These are phyloP conservation scores for Talpa occidentalis DNA, from an alignment of 2,113 vertebrate species.

Conservation along the genomic window DNA sequence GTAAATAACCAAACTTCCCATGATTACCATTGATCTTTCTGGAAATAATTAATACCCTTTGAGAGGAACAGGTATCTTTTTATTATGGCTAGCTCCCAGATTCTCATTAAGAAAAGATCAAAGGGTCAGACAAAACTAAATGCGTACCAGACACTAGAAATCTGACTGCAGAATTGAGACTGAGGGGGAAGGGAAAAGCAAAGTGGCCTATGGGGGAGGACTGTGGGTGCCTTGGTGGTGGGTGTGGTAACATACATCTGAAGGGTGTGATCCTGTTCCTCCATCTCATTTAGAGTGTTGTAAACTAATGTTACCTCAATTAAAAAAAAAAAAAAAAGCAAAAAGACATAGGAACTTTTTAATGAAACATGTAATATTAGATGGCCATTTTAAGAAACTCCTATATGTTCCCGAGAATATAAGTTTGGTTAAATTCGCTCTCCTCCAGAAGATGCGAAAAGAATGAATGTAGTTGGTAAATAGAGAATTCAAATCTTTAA, in stretches of 20 bases:
- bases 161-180: too few relatives aligned
- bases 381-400: slow-evolving; percentile 33
- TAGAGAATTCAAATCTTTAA: neutral
- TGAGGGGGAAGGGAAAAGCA: too few relatives aligned
- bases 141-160: too few relatives aligned
- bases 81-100: neutral
- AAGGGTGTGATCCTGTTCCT: too few relatives aligned
- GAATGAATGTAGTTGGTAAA: neutral
- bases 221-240: too few relatives aligned
- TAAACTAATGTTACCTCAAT: too few relatives aligned
- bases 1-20: neutral
- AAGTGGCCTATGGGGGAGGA: too few relatives aligned
- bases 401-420: neutral
- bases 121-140: too few relatives aligned
- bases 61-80: slow-evolving; percentile 13
- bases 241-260: too few relatives aligned
- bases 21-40: slow-evolving; percentile 33
- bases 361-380: neutral
- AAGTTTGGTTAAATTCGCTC: slow-evolving; percentile 32
- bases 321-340: too few relatives aligned
- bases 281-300: too few relatives aligned
- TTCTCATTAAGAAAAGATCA: neutral
- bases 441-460: slow-evolving; percentile 48
- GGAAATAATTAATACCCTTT: neutral
- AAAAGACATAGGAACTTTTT: too few relatives aligned